phyloP scores from a whole-genome alignment of 2,113 vertebrate genomes.

The Gobiocypris rarus region DNA sequence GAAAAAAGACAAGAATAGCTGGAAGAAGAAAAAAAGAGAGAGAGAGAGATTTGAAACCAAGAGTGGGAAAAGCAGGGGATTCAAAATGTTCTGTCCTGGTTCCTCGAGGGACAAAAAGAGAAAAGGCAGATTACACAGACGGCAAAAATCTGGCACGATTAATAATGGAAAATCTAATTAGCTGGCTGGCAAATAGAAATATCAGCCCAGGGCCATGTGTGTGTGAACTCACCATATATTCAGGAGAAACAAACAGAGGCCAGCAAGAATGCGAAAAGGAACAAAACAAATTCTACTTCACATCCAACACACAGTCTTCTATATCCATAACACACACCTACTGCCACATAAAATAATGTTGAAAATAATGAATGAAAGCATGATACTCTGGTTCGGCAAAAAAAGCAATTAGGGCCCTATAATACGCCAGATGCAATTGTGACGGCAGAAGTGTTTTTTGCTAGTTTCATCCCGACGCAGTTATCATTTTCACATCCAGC shows the following conservation, averaged over 20 bases:
- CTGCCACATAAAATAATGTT: too few species aligned
- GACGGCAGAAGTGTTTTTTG: too few species aligned
- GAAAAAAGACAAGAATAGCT: conserved; percentile 2
- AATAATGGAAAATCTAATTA: conserved; percentile 65
- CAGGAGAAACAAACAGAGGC: background rate
- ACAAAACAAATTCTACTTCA: background rate
- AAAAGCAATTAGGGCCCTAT: too few species aligned
- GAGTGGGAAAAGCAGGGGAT: background rate
- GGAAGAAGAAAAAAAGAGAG: background rate
- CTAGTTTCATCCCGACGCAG: too few species aligned
- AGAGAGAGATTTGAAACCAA: background rate
- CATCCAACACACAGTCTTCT: background rate
- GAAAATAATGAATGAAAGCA: too few species aligned
- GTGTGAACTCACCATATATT: conserved; percentile 4
- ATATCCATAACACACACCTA: background rate
- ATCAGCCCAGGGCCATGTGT: conserved; percentile 16
- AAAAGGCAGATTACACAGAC: background rate
- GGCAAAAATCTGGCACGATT: conserved; percentile 42
- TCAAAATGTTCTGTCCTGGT: conserved; percentile 28
- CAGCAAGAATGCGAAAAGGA: background rate
- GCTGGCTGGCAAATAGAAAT: conserved; percentile 44
- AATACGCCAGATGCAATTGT: too few species aligned
- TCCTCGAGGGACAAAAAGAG: conserved; percentile 13
- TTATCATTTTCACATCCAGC: too few species aligned
- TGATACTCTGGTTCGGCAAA: too few species aligned